Percentiles rank a stretch among this genome's conserved stretches.
Conservation (phyloP, 2,888 invertebrate species). For the Ochlodes sylvanus region DNA sequence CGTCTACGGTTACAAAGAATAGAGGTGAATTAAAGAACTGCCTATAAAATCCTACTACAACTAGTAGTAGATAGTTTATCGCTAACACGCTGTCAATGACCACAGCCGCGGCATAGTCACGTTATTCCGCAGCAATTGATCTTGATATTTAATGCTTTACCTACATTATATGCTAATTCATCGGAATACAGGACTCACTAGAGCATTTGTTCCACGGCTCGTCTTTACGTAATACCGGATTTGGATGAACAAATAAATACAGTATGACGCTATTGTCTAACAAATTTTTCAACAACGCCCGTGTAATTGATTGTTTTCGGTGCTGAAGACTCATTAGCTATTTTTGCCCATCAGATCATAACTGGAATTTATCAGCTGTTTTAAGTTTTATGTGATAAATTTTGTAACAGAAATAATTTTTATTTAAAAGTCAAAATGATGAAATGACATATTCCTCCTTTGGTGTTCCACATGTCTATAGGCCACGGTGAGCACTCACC, state of each 20-base stretch:
- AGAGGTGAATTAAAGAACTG: too few relatives aligned
- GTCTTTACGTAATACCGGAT: conserved; percentile 36
- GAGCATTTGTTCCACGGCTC: conserved; percentile 28
- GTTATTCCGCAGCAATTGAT: conserved; percentile 47
- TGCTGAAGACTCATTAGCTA: not conserved
- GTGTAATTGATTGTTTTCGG: conserved; percentile 1
- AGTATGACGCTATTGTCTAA: not conserved
- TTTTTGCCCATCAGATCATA: too few relatives aligned
- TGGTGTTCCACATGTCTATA: too few relatives aligned
- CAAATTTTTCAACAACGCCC: not conserved
- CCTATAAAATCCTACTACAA: too few relatives aligned
- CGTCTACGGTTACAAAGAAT: too few relatives aligned
- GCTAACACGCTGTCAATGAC: not conserved
- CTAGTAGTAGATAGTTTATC: not conserved
- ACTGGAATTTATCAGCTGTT: too few relatives aligned
- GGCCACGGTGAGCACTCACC: too few relatives aligned
- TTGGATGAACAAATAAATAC: conserved; percentile 21
- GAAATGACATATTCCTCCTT: too few relatives aligned
- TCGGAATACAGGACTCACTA: conserved; percentile 12
- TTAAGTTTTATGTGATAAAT: too few relatives aligned
- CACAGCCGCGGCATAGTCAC: conserved; percentile 43
- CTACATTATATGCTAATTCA: conserved; percentile 36
- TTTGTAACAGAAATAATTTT: too few relatives aligned
- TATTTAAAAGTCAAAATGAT: too few relatives aligned
- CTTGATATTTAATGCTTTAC: conserved; percentile 49